A percentile compares a stretch with the other conserved stretches of the same genome.
Evolutionary conservation across 2,888 invertebrate species (phyloP).

Genomic region (Aphodius granarius): DNA sequence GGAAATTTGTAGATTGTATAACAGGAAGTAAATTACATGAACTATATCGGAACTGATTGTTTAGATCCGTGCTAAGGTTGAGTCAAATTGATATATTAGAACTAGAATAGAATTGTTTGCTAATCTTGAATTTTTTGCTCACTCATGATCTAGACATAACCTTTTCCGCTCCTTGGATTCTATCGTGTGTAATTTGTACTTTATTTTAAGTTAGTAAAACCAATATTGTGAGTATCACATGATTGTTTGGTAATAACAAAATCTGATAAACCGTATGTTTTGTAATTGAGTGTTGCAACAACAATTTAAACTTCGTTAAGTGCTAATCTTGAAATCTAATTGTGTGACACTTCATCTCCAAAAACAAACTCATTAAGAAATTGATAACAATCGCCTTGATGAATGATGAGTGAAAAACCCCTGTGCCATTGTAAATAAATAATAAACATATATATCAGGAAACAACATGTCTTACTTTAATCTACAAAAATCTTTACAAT

Average conservation of each 20-base stretch:
- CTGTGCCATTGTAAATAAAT: background rate
- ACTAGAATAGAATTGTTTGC: no score
- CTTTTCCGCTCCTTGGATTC: no score
- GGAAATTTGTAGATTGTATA: constrained; percentile 8
- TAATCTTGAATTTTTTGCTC: no score
- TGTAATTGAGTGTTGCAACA: background rate
- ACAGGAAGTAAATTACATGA: no score
- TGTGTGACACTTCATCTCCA: background rate
- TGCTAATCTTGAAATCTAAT: background rate
- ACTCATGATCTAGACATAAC: no score
- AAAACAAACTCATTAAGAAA: background rate
- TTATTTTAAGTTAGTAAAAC: background rate
- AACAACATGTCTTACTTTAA: no score
- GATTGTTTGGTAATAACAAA: background rate
- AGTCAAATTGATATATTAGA: no score
- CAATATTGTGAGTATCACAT: background rate
- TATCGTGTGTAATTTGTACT: no score
- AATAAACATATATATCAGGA: no score
- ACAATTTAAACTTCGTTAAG: background rate
- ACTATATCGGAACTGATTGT: no score
- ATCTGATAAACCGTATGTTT: background rate
- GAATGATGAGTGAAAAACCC: background rate
- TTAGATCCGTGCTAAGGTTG: no score
- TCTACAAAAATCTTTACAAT: no score
- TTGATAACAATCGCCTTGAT: background rate